These are phyloP conservation scores for Rhinoptilus africanus DNA, from an alignment of 2,113 vertebrate genomes.

Conservation along the genomic window DNA sequence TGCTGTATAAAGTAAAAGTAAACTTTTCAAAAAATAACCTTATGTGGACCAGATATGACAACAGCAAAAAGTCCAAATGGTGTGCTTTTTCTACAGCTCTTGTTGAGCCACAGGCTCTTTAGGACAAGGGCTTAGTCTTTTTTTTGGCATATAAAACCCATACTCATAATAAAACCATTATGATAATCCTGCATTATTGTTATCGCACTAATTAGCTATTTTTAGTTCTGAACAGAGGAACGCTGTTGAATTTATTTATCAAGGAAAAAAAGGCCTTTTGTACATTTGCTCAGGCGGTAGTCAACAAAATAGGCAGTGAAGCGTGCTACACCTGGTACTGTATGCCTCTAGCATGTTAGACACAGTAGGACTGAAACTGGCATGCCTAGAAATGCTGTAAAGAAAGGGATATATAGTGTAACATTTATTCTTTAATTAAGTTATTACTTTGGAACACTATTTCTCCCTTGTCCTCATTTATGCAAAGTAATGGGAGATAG, in stretches of 20 bases:
- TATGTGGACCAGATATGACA: background rate
- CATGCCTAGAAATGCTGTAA: background rate
- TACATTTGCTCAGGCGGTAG: background rate
- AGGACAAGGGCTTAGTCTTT: background rate
- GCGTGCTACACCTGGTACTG: background rate
- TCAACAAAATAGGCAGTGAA: background rate
- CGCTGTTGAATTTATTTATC: background rate
- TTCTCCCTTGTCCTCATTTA: background rate
- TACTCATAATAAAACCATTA: background rate
- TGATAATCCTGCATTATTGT: background rate
- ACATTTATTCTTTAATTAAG: background rate
- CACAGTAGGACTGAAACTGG: background rate
- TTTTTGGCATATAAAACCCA: background rate
- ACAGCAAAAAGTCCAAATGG: background rate
- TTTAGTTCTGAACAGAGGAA: constrained; percentile 2
- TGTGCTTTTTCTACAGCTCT: background rate
- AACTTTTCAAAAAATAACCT: background rate
- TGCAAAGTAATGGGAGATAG: background rate
- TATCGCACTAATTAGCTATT: constrained; percentile 7
- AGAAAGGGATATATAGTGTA: background rate
- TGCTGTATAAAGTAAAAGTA: background rate
- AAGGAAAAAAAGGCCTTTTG: background rate
- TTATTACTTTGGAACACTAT: background rate
- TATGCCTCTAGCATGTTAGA: background rate
- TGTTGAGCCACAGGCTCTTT: background rate